Percentiles rank a stretch among this genome's conserved stretches.
Evolutionary conservation across 2,888 invertebrate genomes (phyloP).

Genomic region (Pseudoips prasinana): DNA sequence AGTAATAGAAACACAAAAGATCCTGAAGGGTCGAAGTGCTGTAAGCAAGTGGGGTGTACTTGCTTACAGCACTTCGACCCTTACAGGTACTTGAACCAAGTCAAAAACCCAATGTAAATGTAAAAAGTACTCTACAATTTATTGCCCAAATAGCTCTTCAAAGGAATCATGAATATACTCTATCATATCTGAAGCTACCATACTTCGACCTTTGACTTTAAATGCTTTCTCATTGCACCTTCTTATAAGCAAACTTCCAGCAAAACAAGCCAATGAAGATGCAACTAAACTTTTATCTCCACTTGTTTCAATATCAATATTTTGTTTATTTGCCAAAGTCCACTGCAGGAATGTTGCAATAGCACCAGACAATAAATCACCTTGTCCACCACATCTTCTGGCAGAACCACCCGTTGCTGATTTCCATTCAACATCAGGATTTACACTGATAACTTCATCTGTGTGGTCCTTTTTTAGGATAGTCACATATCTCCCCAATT

Average conservation of each 20-base stretch:
- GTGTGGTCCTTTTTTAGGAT: conserved; percentile 89
- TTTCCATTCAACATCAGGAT: conserved; percentile 67
- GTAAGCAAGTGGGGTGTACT: too few relatives aligned
- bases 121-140: too few relatives aligned
- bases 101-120: too few relatives aligned
- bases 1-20: too few relatives aligned
- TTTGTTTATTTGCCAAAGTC: conserved; percentile 76
- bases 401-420: conserved; percentile 89
- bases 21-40: too few relatives aligned
- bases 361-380: conserved; percentile 95
- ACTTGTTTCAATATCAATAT: conserved; percentile 33
- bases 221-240: conserved; percentile 92
- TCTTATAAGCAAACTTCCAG: conserved; percentile 90
- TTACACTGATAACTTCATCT: conserved; percentile 85
- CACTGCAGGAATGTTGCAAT: conserved; percentile 93
- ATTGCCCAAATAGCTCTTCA: conserved; percentile 63
- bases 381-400: conserved; percentile 98
- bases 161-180: conserved; percentile 90
- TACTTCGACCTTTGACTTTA: conserved; percentile 88
- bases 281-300: conserved; percentile 71
- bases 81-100: too few relatives aligned
- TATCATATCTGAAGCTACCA: conserved; percentile 94
- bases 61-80: too few relatives aligned
- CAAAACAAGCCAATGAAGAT: conserved; percentile 89
- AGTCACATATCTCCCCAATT: conserved; percentile 81